phyloP scores from a whole-genome alignment of 1,140 invertebrate genomes.

The Lutraria rhynchaena region DNA sequence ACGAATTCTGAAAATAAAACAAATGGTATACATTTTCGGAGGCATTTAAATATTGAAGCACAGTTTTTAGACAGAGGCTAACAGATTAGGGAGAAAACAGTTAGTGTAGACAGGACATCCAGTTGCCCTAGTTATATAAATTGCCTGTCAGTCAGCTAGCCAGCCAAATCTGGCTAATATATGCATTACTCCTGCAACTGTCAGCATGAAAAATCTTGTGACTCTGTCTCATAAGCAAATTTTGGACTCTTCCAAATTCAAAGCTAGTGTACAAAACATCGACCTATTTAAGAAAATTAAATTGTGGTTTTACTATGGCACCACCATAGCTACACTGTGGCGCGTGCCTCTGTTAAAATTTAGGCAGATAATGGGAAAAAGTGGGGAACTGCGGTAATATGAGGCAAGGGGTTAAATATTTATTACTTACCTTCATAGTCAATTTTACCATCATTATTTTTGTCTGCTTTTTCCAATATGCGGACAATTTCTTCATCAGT shows the following conservation, averaged over 20 bases:
- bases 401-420: not conserved
- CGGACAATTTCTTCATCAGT: constrained; percentile 37
- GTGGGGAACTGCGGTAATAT: not conserved
- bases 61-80: too few relatives aligned
- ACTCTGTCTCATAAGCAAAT: too few relatives aligned
- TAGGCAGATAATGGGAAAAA: not conserved
- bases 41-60: too few relatives aligned
- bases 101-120: not conserved
- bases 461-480: constrained; percentile 39
- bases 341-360: not conserved
- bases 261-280: too few relatives aligned
- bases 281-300: too few relatives aligned
- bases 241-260: too few relatives aligned
- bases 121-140: not conserved
- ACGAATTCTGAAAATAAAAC: constrained; percentile 31
- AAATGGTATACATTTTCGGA: not conserved
- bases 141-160: too few relatives aligned
- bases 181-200: too few relatives aligned
- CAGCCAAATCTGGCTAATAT: too few relatives aligned
- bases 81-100: not conserved
- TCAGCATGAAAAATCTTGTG: too few relatives aligned
- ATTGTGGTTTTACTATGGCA: too few relatives aligned
- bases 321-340: too few relatives aligned
- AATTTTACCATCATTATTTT: constrained; percentile 50
- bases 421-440: constrained; percentile 37